These are phyloP conservation scores for Mycteria americana DNA, from an alignment of 2,797 vertebrate species.

Conservation along the genomic window DNA sequence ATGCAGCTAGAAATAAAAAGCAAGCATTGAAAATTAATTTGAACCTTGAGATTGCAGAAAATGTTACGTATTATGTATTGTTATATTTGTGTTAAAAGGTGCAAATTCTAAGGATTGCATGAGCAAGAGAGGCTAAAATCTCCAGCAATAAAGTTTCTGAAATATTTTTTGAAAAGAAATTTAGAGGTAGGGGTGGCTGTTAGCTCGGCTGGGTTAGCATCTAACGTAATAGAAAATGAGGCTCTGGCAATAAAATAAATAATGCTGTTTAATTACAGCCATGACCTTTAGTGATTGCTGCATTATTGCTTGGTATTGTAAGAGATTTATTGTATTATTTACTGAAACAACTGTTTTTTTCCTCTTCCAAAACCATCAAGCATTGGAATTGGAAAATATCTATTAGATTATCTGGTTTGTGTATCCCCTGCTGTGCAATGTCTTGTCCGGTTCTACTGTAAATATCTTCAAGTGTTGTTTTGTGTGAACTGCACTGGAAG, in stretches of 20 bases:
- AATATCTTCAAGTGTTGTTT: background rate
- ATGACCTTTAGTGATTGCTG: slow-evolving; percentile 28
- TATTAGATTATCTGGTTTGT: background rate
- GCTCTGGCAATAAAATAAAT: slow-evolving; percentile 28
- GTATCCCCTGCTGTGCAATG: background rate
- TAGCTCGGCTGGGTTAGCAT: background rate
- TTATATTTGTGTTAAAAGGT: background rate
- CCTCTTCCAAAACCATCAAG: background rate
- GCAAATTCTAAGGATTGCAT: background rate
- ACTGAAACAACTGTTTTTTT: background rate
- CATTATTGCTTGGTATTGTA: background rate
- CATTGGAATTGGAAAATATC: slow-evolving; percentile 1
- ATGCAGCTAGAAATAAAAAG: background rate
- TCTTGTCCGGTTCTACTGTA: background rate
- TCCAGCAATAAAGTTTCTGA: background rate
- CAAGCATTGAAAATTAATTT: background rate
- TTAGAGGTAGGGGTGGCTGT: background rate
- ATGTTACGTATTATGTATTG: background rate
- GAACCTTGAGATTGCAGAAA: background rate
- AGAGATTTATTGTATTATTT: slow-evolving; percentile 22
- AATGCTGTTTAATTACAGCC: slow-evolving; percentile 52
- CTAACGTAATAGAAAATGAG: slow-evolving; percentile 21
- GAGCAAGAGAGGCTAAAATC: background rate
- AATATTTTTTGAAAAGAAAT: background rate
- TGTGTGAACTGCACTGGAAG: background rate